phyloP scores from a whole-genome alignment of 2,797 vertebrate genomes.

The Spinus pinus region DNA sequence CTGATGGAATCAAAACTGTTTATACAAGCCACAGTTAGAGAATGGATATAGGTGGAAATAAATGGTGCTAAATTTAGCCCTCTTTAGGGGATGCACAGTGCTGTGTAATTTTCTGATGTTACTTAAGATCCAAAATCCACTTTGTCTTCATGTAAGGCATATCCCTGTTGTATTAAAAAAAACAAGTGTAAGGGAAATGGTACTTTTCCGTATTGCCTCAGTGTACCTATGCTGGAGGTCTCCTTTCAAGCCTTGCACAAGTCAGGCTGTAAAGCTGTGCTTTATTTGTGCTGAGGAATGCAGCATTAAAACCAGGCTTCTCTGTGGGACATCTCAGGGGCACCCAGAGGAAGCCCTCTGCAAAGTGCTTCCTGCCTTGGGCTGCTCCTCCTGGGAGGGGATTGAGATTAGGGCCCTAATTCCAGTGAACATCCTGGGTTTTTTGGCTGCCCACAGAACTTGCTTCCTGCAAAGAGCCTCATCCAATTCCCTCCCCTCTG shows the following conservation, averaged over 20 bases:
- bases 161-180: not conserved
- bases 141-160: not conserved
- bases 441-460: slow-evolving; percentile 75
- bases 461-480: slow-evolving; percentile 83
- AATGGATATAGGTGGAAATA: not conserved
- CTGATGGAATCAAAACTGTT: not conserved
- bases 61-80: not conserved
- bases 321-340: slow-evolving; percentile 60
- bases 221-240: not conserved
- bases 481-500: slow-evolving; percentile 57
- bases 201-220: not conserved
- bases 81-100: not conserved
- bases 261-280: slow-evolving; percentile 21
- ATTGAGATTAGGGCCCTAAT: slow-evolving; percentile 79
- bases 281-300: slow-evolving; percentile 66
- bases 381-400: slow-evolving; percentile 69
- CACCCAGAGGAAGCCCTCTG: slow-evolving; percentile 46
- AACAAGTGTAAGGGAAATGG: not conserved
- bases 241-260: not conserved
- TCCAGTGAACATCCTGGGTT: slow-evolving; percentile 78
- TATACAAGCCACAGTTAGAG: not conserved
- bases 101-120: not conserved
- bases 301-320: slow-evolving; percentile 59
- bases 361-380: slow-evolving; percentile 75
- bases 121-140: not conserved